phyloP scores from a whole-genome alignment of 1,140 invertebrate species.

The Arion vulgaris region DNA sequence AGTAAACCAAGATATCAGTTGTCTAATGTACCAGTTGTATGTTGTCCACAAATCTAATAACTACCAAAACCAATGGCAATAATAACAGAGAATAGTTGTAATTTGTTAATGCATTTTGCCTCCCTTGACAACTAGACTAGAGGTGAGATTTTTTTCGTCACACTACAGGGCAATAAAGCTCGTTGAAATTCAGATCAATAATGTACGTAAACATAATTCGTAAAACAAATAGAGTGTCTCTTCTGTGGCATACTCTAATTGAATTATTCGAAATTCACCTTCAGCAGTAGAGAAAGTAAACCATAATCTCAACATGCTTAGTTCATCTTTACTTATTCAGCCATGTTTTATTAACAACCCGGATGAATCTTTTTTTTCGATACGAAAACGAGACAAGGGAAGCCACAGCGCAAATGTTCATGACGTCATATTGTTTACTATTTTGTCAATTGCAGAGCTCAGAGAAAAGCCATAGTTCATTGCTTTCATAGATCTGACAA shows the following conservation, averaged over 20 bases:
- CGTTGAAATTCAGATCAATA: background rate
- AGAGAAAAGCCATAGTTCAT: too few relatives aligned
- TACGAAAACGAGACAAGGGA: constrained; percentile 13
- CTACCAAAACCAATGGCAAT: too few relatives aligned
- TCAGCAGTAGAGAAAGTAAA: background rate
- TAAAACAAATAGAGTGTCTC: background rate
- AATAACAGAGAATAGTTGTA: too few relatives aligned
- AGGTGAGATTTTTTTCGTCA: background rate
- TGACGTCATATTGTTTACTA: too few relatives aligned
- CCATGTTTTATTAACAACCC: constrained; percentile 18
- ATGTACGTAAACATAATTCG: background rate
- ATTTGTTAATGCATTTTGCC: too few relatives aligned
- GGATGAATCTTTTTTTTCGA: constrained; percentile 1
- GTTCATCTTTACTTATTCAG: constrained; percentile 15
- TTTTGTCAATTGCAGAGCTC: too few relatives aligned
- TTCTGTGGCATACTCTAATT: background rate
- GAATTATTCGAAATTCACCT: constrained; percentile 18
- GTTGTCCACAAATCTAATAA: too few relatives aligned
- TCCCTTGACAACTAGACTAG: background rate
- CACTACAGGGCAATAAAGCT: constrained; percentile 6
- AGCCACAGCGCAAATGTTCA: background rate
- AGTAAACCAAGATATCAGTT: too few relatives aligned
- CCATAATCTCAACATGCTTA: constrained; percentile 13
- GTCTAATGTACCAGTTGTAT: too few relatives aligned
- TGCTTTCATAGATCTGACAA: too few relatives aligned